phyloP scores from a whole-genome alignment of 2,113 vertebrate species.

The Chauna torquata region DNA sequence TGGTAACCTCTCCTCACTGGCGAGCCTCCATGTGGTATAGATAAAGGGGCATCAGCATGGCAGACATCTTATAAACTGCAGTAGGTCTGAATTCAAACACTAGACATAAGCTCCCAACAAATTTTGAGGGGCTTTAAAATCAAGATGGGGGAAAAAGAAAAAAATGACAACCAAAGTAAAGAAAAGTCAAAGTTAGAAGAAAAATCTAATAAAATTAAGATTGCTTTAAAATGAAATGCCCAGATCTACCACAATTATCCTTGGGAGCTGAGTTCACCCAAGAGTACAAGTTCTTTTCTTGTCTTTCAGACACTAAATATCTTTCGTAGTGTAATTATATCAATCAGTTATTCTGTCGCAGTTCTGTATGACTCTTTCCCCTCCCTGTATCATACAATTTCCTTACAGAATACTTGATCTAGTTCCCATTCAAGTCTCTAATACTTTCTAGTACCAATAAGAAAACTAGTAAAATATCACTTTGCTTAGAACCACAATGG shows the following conservation, averaged over 20 bases:
- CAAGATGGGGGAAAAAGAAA: no score
- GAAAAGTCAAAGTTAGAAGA: background rate
- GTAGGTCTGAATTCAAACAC: background rate
- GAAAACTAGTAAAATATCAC: background rate
- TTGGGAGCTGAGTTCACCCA: background rate
- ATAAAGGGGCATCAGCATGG: background rate
- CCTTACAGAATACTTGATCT: background rate
- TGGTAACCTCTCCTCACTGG: no score
- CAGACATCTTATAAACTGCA: background rate
- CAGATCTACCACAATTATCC: background rate
- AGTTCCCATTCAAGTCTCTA: background rate
- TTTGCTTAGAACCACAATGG: background rate
- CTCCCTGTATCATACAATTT: background rate
- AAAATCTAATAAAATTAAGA: background rate
- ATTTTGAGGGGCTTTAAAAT: background rate
- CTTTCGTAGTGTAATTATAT: background rate
- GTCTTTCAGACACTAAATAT: background rate
- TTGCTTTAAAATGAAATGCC: background rate
- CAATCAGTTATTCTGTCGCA: background rate
- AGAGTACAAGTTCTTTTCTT: background rate
- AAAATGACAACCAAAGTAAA: background rate
- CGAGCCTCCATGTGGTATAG: background rate
- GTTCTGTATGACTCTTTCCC: background rate
- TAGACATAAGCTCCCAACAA: background rate
- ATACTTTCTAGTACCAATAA: background rate